phyloP scores from a whole-genome alignment of 1,140 invertebrate species.

The Tachypleus tridentatus region DNA sequence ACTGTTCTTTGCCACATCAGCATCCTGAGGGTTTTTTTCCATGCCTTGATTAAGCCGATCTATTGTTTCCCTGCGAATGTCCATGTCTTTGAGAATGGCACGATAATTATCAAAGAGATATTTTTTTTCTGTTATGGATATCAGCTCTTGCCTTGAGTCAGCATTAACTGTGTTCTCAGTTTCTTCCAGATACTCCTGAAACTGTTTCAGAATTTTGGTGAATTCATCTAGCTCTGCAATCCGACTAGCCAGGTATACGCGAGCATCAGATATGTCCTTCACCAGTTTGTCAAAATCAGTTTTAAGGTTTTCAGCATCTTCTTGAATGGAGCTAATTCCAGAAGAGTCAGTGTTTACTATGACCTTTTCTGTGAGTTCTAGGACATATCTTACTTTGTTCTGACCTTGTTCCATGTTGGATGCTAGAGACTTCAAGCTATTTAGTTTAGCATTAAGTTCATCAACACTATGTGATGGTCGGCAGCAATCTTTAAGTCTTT shows the following conservation, averaged over 20 bases:
- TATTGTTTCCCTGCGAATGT: constrained; percentile 54
- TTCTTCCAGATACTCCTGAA: constrained; percentile 58
- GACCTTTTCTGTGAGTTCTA: constrained; percentile 84
- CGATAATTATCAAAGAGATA: constrained; percentile 18
- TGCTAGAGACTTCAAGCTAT: constrained; percentile 65
- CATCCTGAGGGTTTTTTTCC: constrained; percentile 13
- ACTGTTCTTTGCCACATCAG: constrained; percentile 29
- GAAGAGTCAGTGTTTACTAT: constrained; percentile 80
- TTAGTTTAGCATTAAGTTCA: constrained; percentile 70
- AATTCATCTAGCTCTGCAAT: constrained; percentile 68
- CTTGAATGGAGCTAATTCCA: constrained; percentile 72
- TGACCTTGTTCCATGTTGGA: constrained; percentile 80
- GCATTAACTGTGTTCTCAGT: constrained; percentile 66
- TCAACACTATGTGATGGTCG: constrained; percentile 58
- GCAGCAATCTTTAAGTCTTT: constrained; percentile 57
- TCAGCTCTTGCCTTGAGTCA: constrained; percentile 17
- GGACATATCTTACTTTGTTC: constrained; percentile 67
- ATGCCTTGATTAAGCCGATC: constrained; percentile 37
- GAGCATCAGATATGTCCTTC: constrained; percentile 59
- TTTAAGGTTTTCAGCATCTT: constrained; percentile 75
- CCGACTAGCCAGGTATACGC: constrained; percentile 54
- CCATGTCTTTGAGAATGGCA: constrained; percentile 25
- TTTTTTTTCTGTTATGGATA: constrained; percentile 22
- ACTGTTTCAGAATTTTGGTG: constrained; percentile 42
- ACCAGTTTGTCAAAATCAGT: constrained; percentile 75